Evolutionary conservation across 2,113 vertebrate genomes (phyloP).

Genomic region (Vireo altiloquus): DNA sequence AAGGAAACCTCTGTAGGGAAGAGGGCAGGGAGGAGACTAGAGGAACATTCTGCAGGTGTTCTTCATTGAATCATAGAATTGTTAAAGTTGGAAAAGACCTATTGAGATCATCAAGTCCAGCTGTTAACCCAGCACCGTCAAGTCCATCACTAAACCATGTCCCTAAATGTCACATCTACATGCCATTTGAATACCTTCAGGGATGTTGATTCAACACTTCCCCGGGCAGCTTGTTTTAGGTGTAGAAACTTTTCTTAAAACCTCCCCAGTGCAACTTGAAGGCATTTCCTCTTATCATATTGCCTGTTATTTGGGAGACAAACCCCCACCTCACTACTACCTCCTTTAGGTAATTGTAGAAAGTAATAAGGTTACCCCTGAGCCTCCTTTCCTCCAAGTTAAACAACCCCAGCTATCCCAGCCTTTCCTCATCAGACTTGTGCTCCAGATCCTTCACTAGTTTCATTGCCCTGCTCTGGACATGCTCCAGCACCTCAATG

Average conservation of each 20-base stretch:
- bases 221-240: neutral
- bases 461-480: neutral
- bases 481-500: fast-evolving
- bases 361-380: too few relatives aligned
- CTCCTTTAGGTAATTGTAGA: neutral
- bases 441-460: neutral
- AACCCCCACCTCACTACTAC: neutral
- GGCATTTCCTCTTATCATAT: neutral
- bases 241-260: neutral
- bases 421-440: neutral
- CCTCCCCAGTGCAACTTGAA: neutral
- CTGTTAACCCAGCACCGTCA: neutral
- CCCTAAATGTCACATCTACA: neutral
- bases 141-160: neutral
- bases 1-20: neutral
- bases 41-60: neutral
- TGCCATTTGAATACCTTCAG: neutral
- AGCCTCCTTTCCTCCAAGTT: neutral
- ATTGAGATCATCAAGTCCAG: neutral
- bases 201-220: neutral
- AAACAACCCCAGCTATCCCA: neutral
- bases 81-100: neutral
- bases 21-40: neutral
- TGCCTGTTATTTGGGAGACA: fast-evolving
- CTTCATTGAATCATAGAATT: neutral